Conservation (phyloP, 1,140 invertebrate genomes). For the Trigoniulus corallinus region DNA sequence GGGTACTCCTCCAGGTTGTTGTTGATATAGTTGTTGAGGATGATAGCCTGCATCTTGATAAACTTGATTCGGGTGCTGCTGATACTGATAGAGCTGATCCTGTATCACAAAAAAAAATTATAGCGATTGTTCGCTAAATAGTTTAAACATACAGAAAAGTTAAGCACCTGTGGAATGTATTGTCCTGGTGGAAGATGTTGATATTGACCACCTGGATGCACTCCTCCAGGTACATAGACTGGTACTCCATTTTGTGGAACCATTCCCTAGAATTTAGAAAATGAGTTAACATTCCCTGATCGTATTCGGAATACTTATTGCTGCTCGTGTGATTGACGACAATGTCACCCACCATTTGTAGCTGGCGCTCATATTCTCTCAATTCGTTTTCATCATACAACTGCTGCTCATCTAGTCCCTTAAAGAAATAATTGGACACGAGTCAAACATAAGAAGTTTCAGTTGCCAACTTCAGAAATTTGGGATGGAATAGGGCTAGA, state of each 20-base stretch:
- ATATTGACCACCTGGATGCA: slow-evolving; percentile 6
- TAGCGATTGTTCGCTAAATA: background rate
- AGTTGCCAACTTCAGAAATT: too few relatives aligned
- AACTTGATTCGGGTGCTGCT: background rate
- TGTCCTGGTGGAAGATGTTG: too few relatives aligned
- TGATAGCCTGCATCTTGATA: background rate
- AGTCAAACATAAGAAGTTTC: too few relatives aligned
- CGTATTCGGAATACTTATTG: slow-evolving; percentile 1
- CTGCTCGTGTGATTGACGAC: too few relatives aligned
- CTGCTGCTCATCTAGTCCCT: slow-evolving; percentile 49
- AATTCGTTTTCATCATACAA: slow-evolving; percentile 69
- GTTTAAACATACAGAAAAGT: background rate
- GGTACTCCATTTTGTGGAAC: background rate
- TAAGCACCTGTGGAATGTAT: too few relatives aligned
- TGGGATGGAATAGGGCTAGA: too few relatives aligned
- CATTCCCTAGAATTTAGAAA: background rate
- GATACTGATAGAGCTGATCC: background rate
- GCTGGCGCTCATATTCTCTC: slow-evolving; percentile 43
- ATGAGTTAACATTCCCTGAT: slow-evolving; percentile 5
- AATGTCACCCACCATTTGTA: slow-evolving; percentile 43
- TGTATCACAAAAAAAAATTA: background rate
- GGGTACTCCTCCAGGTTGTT: slow-evolving; percentile 11
- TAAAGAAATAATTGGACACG: too few relatives aligned
- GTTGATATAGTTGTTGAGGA: slow-evolving; percentile 12
- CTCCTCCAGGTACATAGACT: slow-evolving; percentile 3